Base-by-base conservation (phyloP, 2,113 vertebrate species). In the Ciconia boyciana region DNA sequence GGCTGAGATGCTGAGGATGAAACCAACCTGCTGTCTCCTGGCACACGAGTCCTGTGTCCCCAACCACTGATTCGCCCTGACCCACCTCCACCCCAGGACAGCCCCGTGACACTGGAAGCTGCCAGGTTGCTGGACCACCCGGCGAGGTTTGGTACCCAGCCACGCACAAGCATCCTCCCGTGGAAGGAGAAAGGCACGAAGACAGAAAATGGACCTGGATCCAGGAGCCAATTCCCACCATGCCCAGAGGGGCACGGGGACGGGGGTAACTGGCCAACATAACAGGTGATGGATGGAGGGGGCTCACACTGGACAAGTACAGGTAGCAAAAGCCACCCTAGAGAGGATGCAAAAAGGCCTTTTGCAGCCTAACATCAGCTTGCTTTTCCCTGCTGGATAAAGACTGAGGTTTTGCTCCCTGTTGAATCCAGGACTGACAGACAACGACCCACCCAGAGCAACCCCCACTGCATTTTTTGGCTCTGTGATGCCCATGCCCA, bases 121-220 rank as follows among this genome's bases (percentile, higher is more conserved):
- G 54, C 18, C 0, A 0, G 13, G 3, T 4, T 69, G 32, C 64
- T 32, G 25, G 87, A 55, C 9, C 0, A 1, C 31, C 13, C 0
- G 0, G 22, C 1, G 9, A 39, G 65, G 21, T 81, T 58, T 90
- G 64, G 44, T 77, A 70, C 31, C 76, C 86, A 70, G 43, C 15
- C 12, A 2, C 0, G 0, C 31, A 44, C 21, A 22, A 29, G 52
- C 26, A 51, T 66, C 69, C 9, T 90, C 32, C 39, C 68, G 11
- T 41, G 24, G 44, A 55, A 69, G 22, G 10, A 69, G 44, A 49
- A 89, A 8, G 16, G 19, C 76, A 49, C 3, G 2, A 54, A 83
- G 22, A 11, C 60, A 82, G 55, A 71, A 94, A 46, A 83, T 7
- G 3, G 21, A 61, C 34, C 15, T 77, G 25, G 10, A 69, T 61